Evolutionary conservation across 2,797 vertebrate genomes (phyloP).

Genomic region (Podarcis siculus): DNA sequence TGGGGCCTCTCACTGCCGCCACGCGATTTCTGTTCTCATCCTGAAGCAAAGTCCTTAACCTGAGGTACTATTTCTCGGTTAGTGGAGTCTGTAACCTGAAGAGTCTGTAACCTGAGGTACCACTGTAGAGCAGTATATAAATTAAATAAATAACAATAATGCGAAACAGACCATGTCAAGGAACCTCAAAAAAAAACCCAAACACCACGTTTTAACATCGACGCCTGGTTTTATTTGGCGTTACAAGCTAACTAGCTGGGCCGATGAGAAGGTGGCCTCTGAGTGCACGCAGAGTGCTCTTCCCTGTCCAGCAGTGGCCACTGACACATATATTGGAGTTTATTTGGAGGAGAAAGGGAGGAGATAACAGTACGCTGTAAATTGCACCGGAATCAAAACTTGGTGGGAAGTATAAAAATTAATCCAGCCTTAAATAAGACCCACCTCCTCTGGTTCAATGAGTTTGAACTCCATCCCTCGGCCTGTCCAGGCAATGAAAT

Average conservation of each 20-base stretch:
- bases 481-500: conserved; percentile 98
- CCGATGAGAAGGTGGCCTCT: background rate
- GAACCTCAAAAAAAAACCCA: no score
- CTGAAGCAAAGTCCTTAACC: no score
- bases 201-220: no score
- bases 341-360: background rate
- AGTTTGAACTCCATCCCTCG: conserved; percentile 99
- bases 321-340: background rate
- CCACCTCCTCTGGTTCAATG: conserved; percentile 97
- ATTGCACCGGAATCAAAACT: background rate
- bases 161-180: background rate
- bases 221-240: background rate
- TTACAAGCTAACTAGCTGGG: background rate
- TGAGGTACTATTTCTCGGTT: no score
- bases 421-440: background rate
- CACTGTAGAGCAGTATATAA: no score
- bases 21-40: no score
- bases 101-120: no score
- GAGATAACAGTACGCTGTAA: background rate
- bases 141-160: background rate
- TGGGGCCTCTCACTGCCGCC: no score
- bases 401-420: background rate
- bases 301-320: no score
- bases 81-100: no score
- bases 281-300: background rate